Conservation (phyloP, 2,797 vertebrate genomes). For the Silurus aristotelis region DNA sequence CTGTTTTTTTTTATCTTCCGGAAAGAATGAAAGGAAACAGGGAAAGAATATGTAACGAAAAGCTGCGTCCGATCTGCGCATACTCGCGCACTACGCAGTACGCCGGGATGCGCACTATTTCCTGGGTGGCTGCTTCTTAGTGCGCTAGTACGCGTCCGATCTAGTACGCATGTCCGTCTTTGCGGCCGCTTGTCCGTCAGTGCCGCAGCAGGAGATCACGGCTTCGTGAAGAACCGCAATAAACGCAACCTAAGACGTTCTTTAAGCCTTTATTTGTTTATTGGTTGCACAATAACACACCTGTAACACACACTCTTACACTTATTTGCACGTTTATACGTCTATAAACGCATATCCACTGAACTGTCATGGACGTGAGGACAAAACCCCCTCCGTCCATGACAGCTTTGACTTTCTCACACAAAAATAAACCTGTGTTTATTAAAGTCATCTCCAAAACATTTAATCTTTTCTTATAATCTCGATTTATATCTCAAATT, state of each 20-base stretch:
- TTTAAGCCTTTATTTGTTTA: no score
- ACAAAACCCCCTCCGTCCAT: neutral
- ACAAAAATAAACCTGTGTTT: no score
- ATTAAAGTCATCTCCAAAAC: no score
- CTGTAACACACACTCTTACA: neutral
- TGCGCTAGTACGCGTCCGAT: neutral
- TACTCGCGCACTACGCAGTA: neutral
- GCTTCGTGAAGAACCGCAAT: no score
- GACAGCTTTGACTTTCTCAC: neutral
- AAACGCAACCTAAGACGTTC: no score
- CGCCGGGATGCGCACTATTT: neutral
- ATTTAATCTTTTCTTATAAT: no score
- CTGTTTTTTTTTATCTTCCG: no score
- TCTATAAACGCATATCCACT: no score
- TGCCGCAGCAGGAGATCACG: neutral
- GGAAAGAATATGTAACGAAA: neutral
- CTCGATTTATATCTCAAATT: no score
- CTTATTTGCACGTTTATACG: neutral
- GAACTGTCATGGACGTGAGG: neutral
- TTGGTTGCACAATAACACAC: neutral
- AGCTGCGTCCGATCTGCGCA: neutral
- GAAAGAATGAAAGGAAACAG: neutral
- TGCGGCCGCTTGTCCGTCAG: conserved; percentile 7
- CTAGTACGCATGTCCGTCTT: neutral
- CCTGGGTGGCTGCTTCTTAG: neutral